Evolutionary conservation across 2,113 vertebrate genomes (phyloP), one percentile per base, ranked within the genome.

Genomic region (Rhinoptilus africanus): DNA sequence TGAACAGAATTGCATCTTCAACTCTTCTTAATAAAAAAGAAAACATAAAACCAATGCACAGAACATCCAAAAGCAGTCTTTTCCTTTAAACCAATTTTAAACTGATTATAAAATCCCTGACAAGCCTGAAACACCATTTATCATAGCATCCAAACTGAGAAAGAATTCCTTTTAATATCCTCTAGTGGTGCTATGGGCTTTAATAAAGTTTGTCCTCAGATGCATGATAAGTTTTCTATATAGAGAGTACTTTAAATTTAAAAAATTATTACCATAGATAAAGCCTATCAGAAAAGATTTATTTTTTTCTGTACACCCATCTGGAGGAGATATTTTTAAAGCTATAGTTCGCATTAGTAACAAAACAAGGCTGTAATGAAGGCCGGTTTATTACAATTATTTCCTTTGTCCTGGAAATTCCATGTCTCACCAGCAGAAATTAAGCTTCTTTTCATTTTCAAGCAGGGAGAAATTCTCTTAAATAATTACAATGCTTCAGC

Each of bases 111-210:
- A 96, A 96, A 95, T 48, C 48, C 27, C 24, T 72, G 68, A 86
- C 30, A 91, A 95, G 32, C 54, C 53, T 73, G 24, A 88, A 92
- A 43, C 43, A 93, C 67, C 43, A 80, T 89, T 96, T 95, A 86
- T 84, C 76, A 93, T 12, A 66, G 39, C 35, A 93, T 81, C 84
- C 76, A 97, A 96, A 63, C 53, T 59, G 35, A 62, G 15, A 73
- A 96, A 64, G 35, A 97, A 96, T 89, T 95, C 60, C 69, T 98
- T 96, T 97, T 89, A 93, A 94, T 91, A 83, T 5, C 27, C 14
- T 86, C 88, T 92, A 91, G 35, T 80, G 32, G 14, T 93, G 76
- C 78, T 84, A 67, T 15, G 24, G 30, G 14, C 26, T 92, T 75
- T 89, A 83, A 20, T 14, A 37, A 85, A 77, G 10, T 66, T 81